Evolutionary conservation across 1,140 invertebrate genomes (phyloP), one percentile per base, ranked within the genome.

Genomic region (Nasonia giraulti): DNA sequence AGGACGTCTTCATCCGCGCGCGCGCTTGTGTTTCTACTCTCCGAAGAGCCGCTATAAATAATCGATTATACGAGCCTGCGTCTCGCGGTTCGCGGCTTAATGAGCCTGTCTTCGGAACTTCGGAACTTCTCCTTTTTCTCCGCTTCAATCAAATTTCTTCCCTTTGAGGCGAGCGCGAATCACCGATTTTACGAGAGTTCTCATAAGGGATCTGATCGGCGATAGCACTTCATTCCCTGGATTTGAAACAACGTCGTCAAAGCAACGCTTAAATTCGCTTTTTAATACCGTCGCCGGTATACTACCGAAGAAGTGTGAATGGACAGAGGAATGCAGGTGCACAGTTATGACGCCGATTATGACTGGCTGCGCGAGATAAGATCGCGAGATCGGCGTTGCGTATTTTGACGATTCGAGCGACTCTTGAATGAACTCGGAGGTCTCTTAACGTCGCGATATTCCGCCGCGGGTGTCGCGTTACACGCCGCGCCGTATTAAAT

Each of bases 11-110:
- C 87, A 90, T 91, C 86, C n/a, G 27, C 71, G 68, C 27, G 68
- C 27, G 1, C 75, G 47, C 66, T 23, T 85, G 78, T 83, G 76
- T 66, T 62, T 62, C 33, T 78, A 73, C 62, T 55, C 78, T 81
- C 62, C 33, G 88, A 88, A 89, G 88, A 89, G 88, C 88, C 90
- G 86, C 88, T 88, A 90, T 91, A 91, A 91, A 91, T 91, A 91
- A 91, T 90, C 90, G 88, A 90, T 90, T 91, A 90, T 90, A 90
- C 88, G 90, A 83, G 88, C 69, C 78, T 81, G 71, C 86, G 87
- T 90, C 55, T 62, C 69, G 31, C 76, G 88, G 87, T 17, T n/a
- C 27, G 14, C 76, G 88, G 87, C 89, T 89, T 90, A 90, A 90
- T 90, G 88, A 91, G 88, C 87, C 12, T 77, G 33, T 44, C 27